Base-by-base conservation (phyloP, 2,113 vertebrate genomes). In the Grus americana region DNA sequence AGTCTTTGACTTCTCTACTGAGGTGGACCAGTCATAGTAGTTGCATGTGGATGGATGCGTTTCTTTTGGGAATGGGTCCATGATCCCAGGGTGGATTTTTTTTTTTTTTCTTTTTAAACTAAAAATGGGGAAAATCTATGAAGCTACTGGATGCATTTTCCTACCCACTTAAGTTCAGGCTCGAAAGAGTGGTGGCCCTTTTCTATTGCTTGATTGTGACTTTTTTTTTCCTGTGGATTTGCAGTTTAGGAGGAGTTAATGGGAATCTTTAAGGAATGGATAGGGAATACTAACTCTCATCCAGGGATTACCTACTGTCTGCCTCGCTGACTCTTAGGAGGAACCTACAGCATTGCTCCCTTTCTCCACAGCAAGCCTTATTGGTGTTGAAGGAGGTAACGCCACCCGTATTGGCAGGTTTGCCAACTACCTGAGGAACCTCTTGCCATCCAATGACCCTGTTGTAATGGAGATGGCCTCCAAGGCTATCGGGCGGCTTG, bases 381-480 rank as follows among this genome's bases (percentile, higher is more conserved):
- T 99, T 5, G 99, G 99, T 49, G 99, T 99, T 2, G 99, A 99
- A 96, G 99, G 99, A 61, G 99, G 99, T 40, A 99, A 99, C 79
- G 99, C 99, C 97, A 99, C 99, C 81, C 98, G 99, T 34, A 99
- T 99, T 2, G 99, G 99, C 97, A 98, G 99, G 63, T 99, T 99
- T 85, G 99, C 99, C 87, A 99, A 99, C 98, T 99, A 99, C 94
- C 97, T 99, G 76, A 99, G 99, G 74, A 99, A 99, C 97, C 98
- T 99, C 68, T 98, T 99, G 67, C 99, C 99, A 30, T 99, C 99
- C 93, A 99, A 99, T 42, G 99, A 99, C 95, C 98, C 99, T 0
- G 99, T 99, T 50, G 99, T 99, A 30, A 99, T 99, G 99, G 99
- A 99, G 96, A 99, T 99, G 99, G 99, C 99, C 15, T 99, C 99